Base-by-base conservation (phyloP, 2,113 vertebrate genomes). In the rat (Rattus norvegicus) region DNA sequence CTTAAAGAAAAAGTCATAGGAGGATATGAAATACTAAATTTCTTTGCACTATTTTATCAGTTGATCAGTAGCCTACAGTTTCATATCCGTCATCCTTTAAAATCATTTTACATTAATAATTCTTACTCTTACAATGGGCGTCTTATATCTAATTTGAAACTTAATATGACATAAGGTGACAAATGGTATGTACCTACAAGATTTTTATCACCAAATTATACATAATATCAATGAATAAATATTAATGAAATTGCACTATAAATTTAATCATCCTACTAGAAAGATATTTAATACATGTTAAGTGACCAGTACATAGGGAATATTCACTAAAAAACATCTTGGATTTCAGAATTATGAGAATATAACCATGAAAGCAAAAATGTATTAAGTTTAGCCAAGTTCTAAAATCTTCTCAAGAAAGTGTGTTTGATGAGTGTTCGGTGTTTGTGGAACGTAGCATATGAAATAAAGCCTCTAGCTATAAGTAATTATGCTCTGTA, bases 11-110 rank as follows among this genome's bases (percentile, higher is more conserved):
- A 30, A 84, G 11, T 87, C 49, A 94, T 16, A 89, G 13, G 8
- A 75, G 36, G 24, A 95, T 17, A 96, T 72, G 7, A 84, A 87
- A 89, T 54, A 80, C 75, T 72, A 59, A 89, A 83, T 97, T 93
- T 84, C 0, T 54, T 33, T 19, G 91, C 39, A 81, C 14, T 47
- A 17, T 52, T 79, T 59, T 39, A 39, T 67, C 76, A 63, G 14
- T 91, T 43, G 76, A 4, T 59, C 39, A 4, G 2, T 65, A 80
- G 13, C 12, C 2, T 93, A 54, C 6, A 47, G 2, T 13, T 87
- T 36, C 14, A 76, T 30, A 67, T 69, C 11, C 6, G 96, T 89
- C 7, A 81, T 61, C 22, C 80, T 49, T 47, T 49, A 84, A 16
- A 22, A 65, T 81, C 28, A 26, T 67, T 90, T 95, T 54, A 65